Base-by-base conservation (phyloP, 2,797 vertebrate species). In the Crenuchus spilurus region DNA sequence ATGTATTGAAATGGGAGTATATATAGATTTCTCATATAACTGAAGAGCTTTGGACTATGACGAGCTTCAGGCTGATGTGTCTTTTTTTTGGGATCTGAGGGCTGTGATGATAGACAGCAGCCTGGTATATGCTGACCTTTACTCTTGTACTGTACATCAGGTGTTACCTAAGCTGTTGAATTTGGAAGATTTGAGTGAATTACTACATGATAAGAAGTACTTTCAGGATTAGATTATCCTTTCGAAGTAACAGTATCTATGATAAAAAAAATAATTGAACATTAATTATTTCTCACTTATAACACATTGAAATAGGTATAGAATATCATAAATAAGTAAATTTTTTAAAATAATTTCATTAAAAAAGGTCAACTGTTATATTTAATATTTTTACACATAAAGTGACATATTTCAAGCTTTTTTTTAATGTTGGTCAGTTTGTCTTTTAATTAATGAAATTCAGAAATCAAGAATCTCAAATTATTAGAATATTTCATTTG, bases 1-100 rank as follows among this genome's bases (percentile, higher is more conserved):
- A 92, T 92, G 89, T 84, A 92, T 88, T 75, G 64, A 68, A 66
- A 70, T 48, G 55, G 20, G 18, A 72, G 58, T 88, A 86, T 87
- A 89, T 88, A 87, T 85, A 88, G 87, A 86, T 85, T 87, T 87
- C 83, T 87, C 69, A 86, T 82, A 71, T 80, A 88, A 80, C 72
- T 78, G 84, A 84, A 86, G 84, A 82, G 83, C 86, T 74, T 80
- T 74, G 83, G 80, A 79, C 82, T 83, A 63, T 85, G 84, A 87
- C 85, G 82, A 82, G 84, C 84, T 87, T 82, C 79, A 75, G 74
- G 71, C 81, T 84, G 82, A 85, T 76, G 86, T 85, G 80, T 80
- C 82, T 77, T 73, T 75, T 70, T 55, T 87, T 88, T 88, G 80
- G 87, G 85, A 87, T 84, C 82, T 83, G 71, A 82, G 83, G 74